A percentile compares a stretch with the other conserved stretches of the same genome.
Evolutionary conservation across 92 coral and sea anemone species (phyloP).

Genomic region (Palythoa caribaeorum): DNA sequence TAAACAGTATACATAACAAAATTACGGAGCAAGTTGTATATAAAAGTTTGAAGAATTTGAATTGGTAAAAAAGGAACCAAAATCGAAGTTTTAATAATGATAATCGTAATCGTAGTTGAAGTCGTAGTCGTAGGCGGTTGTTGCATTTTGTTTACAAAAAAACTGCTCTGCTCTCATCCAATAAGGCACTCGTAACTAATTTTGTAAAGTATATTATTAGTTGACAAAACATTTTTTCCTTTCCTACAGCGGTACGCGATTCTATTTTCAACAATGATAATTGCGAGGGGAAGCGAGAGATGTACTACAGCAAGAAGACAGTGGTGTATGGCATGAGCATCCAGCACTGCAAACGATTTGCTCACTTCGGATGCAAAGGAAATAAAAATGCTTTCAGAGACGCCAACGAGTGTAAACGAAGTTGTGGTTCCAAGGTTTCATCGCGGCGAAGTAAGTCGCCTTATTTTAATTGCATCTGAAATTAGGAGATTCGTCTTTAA

Average conservation of each 20-base stretch:
- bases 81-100: too few species aligned
- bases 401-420: slow-evolving; percentile 7
- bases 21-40: too few species aligned
- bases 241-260: slow-evolving; percentile 14
- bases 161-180: too few species aligned
- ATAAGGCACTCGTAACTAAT: too few species aligned
- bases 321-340: slow-evolving; percentile 27
- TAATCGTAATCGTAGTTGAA: too few species aligned
- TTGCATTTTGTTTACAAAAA: too few species aligned
- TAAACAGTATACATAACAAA: too few species aligned
- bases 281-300: slow-evolving; percentile 39
- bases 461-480: background rate
- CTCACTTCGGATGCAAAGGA: slow-evolving; percentile 21
- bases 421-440: slow-evolving; percentile 8
- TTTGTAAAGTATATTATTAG: too few species aligned
- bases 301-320: slow-evolving; percentile 35
- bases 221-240: background rate
- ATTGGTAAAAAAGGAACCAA: too few species aligned
- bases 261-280: slow-evolving; percentile 34
- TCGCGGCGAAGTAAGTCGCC: slow-evolving; percentile 37
- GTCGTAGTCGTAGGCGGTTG: too few species aligned
- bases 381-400: slow-evolving; percentile 15
- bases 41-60: too few species aligned
- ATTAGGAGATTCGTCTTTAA: background rate
- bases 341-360: slow-evolving; percentile 32